phyloP scores from a whole-genome alignment of 1,140 invertebrate genomes.

The Nasonia longicornis region DNA sequence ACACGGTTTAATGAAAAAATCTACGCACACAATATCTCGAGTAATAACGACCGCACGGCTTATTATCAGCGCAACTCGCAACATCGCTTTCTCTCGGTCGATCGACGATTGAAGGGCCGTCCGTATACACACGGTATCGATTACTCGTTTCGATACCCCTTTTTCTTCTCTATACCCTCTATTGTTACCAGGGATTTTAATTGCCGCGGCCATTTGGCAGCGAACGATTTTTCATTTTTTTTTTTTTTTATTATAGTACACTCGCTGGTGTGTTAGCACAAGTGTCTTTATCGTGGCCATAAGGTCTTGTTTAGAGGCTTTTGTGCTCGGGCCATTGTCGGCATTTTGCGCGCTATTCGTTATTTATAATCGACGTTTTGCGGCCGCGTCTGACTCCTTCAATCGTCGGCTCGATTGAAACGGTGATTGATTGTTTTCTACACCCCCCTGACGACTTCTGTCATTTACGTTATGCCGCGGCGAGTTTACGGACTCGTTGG shows the following conservation, averaged over 20 bases:
- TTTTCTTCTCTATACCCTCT: not conserved
- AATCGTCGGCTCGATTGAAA: slow-evolving; percentile 9
- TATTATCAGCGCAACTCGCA: not conserved
- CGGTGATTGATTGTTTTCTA: slow-evolving; percentile 1
- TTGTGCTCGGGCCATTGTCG: slow-evolving; percentile 11
- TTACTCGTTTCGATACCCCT: slow-evolving; percentile 2
- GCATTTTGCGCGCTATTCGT: slow-evolving; percentile 3
- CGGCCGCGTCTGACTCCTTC: not conserved
- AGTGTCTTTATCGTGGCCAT: slow-evolving; percentile 13
- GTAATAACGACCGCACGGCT: not conserved
- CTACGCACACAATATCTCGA: too few relatives aligned
- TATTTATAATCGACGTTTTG: slow-evolving; percentile 28
- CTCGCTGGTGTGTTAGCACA: not conserved
- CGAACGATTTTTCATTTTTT: slow-evolving; percentile 32
- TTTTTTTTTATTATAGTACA: not conserved
- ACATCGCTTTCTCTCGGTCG: not conserved
- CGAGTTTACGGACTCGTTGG: not conserved
- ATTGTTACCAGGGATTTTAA: slow-evolving; percentile 31
- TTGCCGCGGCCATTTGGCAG: slow-evolving; percentile 31
- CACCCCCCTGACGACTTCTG: not conserved
- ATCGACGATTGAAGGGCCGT: slow-evolving; percentile 28
- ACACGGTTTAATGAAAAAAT: too few relatives aligned
- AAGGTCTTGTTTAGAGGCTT: slow-evolving; percentile 33
- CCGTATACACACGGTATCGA: slow-evolving; percentile 6
- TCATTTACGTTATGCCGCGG: too few relatives aligned